Evolutionary conservation across 1,140 invertebrate genomes (phyloP), one percentile per base, ranked within the genome.

Genomic region (Papilio polyxenes): DNA sequence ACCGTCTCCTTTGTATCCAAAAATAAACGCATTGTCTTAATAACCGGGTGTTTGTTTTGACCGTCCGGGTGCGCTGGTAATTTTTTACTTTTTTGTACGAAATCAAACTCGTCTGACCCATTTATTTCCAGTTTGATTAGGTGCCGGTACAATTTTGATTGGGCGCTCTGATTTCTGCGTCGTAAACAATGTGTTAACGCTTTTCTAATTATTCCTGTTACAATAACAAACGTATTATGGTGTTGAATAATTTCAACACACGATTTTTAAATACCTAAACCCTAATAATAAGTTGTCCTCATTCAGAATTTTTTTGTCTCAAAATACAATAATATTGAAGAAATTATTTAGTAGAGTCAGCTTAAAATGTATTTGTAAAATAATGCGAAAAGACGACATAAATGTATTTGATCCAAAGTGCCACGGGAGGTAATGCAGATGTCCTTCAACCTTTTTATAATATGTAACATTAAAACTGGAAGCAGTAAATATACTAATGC

Each of bases 21-120:
- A 86, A 83, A 83, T 85, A 86, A 83, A 83, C 56, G 20, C 82
- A 80, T 86, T 86, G 85, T 85, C 83, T 85, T 82, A 69, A 79
- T 86, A 88, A 86, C 81, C 69, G 75, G 75, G 56, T 31, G 80
- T 69, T 40, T 81, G 75, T 82, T 83, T 81, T 83, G 79, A 79
- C 75, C 44, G 77, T 74, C 77, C 65, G 69, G 65, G n/a, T 75
- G 75, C 49, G 20, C 75, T 49, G 20, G 49, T 75, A 79, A 62
- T 82, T 80, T 82, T 81, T 84, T 82, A 69, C 62, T 72, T 82
- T 81, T 81, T 81, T 74, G 81, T 51, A 79, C 77, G 83, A 84
- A 81, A 79, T 78, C 65, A 59, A 75, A 84, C 69, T 75, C 80
- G 62, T 75, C 72, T 77, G 81, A 80, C 81, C 69, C 65, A 78